Base-by-base conservation (phyloP, 2,888 invertebrate genomes). In the Villa cingulata region DNA sequence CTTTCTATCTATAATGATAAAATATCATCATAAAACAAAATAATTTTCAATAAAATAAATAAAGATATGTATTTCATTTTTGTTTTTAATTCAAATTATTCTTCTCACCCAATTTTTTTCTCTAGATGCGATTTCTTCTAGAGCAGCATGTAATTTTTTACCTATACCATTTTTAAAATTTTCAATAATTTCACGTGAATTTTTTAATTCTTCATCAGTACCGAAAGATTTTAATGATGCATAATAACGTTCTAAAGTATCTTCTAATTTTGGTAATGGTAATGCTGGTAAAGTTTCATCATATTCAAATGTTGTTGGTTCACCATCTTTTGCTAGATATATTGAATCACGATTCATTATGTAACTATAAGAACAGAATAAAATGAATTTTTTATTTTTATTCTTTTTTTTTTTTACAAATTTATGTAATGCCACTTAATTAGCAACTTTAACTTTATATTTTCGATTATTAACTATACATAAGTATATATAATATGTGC, bases 201-300 rank as follows among this genome's bases (percentile, higher is more conserved):
- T 60, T 27, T 59, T 56, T 51, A 70, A 61, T 56, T 77, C 75
- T 37, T 67, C 65, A 20, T 61, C 56, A 2, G 63, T 66, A 2
- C 70, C 68, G 55, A 72, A 71, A 10, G 74, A 73, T 51, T 62
- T 63, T 4, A 75, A 65, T 42, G 73, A 71, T 41, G 72, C 69
- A 41, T 73, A 67, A 56, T 77, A 78, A 50, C 73, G 71, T 16
- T 68, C 58, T 46, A 78, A 57, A 2, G 77, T 77, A 15, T 72
- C 66, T 4, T 64, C 60, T 12, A 78, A 59, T 7, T 66, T 57
- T 17, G 77, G 77, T 19, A 77, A 59, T 9, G 77, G 78, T 15
- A 78, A 59, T 9, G 69, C 59, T 4, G 76, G 75, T 17, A 77
- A 60, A 7, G 57, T 56, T 38, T 74, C 68, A 54, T 77, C 74